Evolutionary conservation across 2,888 invertebrate species (phyloP), one percentile per base, ranked within the genome.

Genomic region (Embidobia sp.): DNA sequence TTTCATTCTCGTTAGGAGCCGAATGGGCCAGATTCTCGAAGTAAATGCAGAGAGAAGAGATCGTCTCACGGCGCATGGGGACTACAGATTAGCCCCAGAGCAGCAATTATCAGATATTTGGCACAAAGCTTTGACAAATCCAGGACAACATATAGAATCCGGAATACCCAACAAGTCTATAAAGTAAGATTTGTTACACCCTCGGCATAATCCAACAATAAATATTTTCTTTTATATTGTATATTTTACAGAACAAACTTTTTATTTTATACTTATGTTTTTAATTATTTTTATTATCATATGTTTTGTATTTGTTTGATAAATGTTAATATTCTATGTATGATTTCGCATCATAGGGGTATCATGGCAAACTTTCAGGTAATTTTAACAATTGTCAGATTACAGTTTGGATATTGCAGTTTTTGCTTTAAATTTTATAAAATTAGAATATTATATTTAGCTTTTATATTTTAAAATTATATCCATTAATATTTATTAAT

Each of bases 331-430:
- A 13, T 29, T 22, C 26, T 22, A 11, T 26, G 3, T 10, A 15
- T 33, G 11, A 40, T 29, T 67, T 44, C 22, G 26, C 18, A 29
- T 22, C 40, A 15, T 35, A 88, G 88, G 85, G 86, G 87, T 86
- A 87, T 88, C 85, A 88, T 88, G 88, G 87, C 84, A 86, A 89
- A 89, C 83, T 89, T 89, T 86, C 88, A 89, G 88, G 88, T 88
- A 87, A 84, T 81, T 42, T 11, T 8, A 6, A 8, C n/a, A n/a
- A n/a, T n/a, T n/a, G n/a, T n/a, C n/a, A n/a, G n/a, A n/a, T n/a
- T n/a, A n/a, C n/a, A n/a, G n/a, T n/a, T n/a, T n/a, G n/a, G n/a
- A n/a, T n/a, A n/a, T n/a, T n/a, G n/a, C n/a, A n/a, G n/a, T n/a
- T n/a, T n/a, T n/a, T n/a, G n/a, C n/a, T n/a, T n/a, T n/a, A n/a